These are phyloP conservation scores for Metellina segmentata DNA, from an alignment of 2,888 invertebrate species.

Conservation along the genomic window DNA sequence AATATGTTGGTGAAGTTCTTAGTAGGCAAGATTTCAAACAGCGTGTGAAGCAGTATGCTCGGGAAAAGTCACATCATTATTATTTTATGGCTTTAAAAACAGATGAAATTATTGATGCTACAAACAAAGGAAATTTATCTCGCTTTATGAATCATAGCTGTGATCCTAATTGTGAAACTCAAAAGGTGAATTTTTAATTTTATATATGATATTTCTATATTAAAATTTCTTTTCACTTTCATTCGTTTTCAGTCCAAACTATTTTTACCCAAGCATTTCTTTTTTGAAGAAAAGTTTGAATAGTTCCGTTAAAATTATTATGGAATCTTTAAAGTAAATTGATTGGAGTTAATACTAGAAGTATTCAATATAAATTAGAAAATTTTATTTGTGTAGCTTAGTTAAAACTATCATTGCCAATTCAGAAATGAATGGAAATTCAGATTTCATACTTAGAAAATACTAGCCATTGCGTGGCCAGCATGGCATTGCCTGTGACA, in stretches of 20 bases:
- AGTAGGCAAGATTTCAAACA: constrained; percentile 94
- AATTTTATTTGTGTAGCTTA: neutral
- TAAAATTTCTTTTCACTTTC: neutral
- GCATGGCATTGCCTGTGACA: too few relatives aligned
- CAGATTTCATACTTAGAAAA: too few relatives aligned
- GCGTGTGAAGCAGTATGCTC: constrained; percentile 92
- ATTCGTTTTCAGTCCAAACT: neutral
- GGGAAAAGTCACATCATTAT: constrained; percentile 94
- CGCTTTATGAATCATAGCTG: constrained; percentile 99
- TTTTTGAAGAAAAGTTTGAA: too few relatives aligned
- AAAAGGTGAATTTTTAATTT: constrained; percentile 85
- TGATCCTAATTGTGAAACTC: constrained; percentile 98
- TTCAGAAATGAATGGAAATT: too few relatives aligned
- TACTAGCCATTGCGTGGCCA: too few relatives aligned
- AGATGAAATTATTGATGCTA: constrained; percentile 97
- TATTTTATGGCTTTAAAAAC: constrained; percentile 98
- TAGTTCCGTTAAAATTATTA: too few relatives aligned
- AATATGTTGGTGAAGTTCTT: constrained; percentile 98
- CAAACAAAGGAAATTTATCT: constrained; percentile 95
- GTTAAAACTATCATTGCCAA: too few relatives aligned
- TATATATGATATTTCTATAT: neutral
- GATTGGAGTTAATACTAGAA: neutral
- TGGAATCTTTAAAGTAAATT: too few relatives aligned
- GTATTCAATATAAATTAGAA: neutral
- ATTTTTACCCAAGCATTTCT: too few relatives aligned